Conservation (phyloP, 1,140 invertebrate genomes). For the Drosophila lowei region DNA sequence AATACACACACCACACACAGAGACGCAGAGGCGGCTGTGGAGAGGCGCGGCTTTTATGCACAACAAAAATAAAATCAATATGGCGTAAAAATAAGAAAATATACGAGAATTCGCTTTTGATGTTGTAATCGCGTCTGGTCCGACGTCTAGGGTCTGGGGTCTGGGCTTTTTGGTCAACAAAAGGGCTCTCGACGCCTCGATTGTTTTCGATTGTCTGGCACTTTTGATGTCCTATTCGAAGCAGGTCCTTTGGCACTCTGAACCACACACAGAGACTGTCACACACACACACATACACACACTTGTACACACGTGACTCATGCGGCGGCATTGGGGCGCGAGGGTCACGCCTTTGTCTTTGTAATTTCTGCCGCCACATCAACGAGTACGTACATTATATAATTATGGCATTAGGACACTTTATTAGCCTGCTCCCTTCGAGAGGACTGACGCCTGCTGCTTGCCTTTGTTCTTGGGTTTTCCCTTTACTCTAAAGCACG, state of each 20-base stretch:
- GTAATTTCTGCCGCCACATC: too few relatives aligned
- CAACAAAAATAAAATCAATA: constrained; percentile 73
- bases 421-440: constrained; percentile 4
- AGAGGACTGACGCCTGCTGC: not conserved
- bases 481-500: not conserved
- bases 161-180: constrained; percentile 20
- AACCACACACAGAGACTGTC: not conserved
- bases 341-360: constrained; percentile 28
- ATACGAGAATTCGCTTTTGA: constrained; percentile 52
- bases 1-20: constrained; percentile 12
- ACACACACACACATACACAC: constrained; percentile 7
- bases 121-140: constrained; percentile 55
- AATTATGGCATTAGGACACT: constrained; percentile 36
- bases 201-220: constrained; percentile 9
- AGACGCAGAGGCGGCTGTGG: constrained; percentile 3
- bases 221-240: not conserved
- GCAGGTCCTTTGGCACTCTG: constrained; percentile 19
- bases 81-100: constrained; percentile 60
- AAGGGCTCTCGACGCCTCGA: constrained; percentile 4
- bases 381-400: constrained; percentile 33
- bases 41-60: constrained; percentile 51
- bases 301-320: constrained; percentile 34
- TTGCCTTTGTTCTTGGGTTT: not conserved
- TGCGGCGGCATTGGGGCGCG: not conserved
- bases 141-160: not conserved